Base-by-base conservation (phyloP, 2,888 invertebrate genomes). In the Oxystoma pomonae region DNA sequence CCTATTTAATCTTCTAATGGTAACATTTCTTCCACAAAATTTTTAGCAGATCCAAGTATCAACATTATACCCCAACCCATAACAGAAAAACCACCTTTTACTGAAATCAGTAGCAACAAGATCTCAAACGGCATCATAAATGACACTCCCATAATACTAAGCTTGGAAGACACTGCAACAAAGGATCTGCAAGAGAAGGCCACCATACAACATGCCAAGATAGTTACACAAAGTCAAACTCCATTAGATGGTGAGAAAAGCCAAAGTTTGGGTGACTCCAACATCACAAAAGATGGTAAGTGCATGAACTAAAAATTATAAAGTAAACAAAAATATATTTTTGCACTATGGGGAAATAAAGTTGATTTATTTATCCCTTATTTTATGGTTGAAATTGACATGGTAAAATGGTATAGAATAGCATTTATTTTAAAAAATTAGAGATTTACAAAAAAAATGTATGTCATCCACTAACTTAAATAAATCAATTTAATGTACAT, bases 61-160 rank as follows among this genome's bases (percentile, higher is more conserved):
- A 35, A 35, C 35, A 35, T 35, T 35, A n/a, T n/a, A n/a, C 35
- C 35, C 3, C 12, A 3, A 3, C 35, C 35, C 5, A n/a, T 50
- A n/a, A 50, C 9, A 50, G 53, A 53, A n/a, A 53, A 53, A 7
- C 17, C 19, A 19, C 7, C 19, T 16, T 53, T 53, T n/a, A 3
- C n/a, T 5, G 53, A 53, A n/a, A 16, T 53, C n/a, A 53, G 7
- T 16, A 7, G 19, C 3, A 53, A 53, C n/a, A 3, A 16, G 16
- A 16, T 17, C 19, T 19, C 53, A 19, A 53, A 17, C n/a, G 53
- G 53, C 55, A 69, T 70, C 53, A 72, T 67, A 52, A 72, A 71
- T 59, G 74, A 74, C 55, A 69, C 71, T 16, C 74, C 74, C 20
- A 68, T 72, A 7, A 69, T 75, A 5, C 66, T 73, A n/a, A 68